Evolutionary conservation across 2,113 vertebrate species (phyloP).

Genomic region (Platanista minor): DNA sequence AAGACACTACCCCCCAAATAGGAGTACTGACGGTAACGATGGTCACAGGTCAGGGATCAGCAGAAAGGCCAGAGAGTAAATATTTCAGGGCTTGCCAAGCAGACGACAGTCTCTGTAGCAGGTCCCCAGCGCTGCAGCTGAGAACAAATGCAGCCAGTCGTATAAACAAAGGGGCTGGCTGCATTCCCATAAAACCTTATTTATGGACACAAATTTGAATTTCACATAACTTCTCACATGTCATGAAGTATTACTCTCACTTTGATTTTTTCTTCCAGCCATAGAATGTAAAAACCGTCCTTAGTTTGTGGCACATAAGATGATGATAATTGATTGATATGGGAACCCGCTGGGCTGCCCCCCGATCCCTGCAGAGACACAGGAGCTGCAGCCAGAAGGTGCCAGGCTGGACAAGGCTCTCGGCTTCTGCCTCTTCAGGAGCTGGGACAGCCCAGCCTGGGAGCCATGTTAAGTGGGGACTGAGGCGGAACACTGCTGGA

Average conservation of each 20-base stretch:
- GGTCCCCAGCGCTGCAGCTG: fast-evolving
- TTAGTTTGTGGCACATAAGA: fast-evolving
- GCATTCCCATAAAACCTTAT: no score
- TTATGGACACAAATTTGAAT: not conserved
- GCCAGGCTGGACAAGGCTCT: not conserved
- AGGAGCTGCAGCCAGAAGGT: not conserved
- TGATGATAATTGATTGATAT: fast-evolving
- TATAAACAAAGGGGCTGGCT: not conserved
- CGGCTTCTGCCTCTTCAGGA: not conserved
- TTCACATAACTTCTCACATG: not conserved
- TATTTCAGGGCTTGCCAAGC: fast-evolving
- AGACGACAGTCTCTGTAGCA: not conserved
- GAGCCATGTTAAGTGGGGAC: not conserved
- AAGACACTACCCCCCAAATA: not conserved
- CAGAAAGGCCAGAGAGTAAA: not conserved
- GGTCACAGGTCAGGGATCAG: not conserved
- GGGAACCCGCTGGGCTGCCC: not conserved
- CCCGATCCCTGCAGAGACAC: not conserved
- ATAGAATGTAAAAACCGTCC: not conserved
- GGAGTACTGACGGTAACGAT: fast-evolving
- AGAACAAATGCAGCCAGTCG: not conserved
- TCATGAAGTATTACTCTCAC: fast-evolving
- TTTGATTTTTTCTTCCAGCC: not conserved
- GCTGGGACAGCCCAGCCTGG: not conserved
- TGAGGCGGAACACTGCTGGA: not conserved